These are phyloP conservation scores for Muraenolepis orangiensis DNA, from an alignment of 2,797 vertebrate species.

Conservation along the genomic window DNA sequence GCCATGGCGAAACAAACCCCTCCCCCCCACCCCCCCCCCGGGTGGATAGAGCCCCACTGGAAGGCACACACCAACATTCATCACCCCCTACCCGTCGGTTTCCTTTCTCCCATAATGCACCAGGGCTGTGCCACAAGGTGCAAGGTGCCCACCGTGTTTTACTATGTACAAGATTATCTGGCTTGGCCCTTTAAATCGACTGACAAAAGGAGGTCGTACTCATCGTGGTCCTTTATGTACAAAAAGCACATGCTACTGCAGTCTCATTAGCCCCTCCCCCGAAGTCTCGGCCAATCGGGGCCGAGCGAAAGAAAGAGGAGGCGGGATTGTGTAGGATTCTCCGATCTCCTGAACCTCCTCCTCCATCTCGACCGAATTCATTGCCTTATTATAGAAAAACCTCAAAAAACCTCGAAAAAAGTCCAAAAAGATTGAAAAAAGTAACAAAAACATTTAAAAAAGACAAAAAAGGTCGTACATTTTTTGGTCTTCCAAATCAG, in stretches of 20 bases:
- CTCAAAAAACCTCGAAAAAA: not conserved
- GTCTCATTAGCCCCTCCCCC: not conserved
- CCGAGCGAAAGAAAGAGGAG: not conserved
- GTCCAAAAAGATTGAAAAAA: not conserved
- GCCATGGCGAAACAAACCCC: no score
- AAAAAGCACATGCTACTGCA: not conserved
- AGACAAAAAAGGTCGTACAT: conserved; percentile 30
- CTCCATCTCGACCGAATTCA: not conserved
- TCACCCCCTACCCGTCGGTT: not conserved
- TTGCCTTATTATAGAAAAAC: not conserved
- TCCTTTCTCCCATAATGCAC: not conserved
- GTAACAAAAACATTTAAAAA: conserved; percentile 13
- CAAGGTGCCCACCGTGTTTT: not conserved
- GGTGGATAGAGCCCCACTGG: not conserved
- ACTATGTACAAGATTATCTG: not conserved
- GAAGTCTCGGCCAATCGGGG: not conserved
- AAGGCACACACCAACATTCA: not conserved
- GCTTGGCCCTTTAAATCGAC: not conserved
- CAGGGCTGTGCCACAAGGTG: not conserved
- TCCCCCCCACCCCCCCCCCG: no score
- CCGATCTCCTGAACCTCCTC: not conserved
- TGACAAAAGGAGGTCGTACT: not conserved
- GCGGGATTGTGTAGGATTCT: not conserved
- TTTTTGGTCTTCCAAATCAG: conserved; percentile 69
- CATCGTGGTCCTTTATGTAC: not conserved